These are phyloP conservation scores for Castor canadensis DNA, from an alignment of 2,113 vertebrate species.

Conservation along the genomic window DNA sequence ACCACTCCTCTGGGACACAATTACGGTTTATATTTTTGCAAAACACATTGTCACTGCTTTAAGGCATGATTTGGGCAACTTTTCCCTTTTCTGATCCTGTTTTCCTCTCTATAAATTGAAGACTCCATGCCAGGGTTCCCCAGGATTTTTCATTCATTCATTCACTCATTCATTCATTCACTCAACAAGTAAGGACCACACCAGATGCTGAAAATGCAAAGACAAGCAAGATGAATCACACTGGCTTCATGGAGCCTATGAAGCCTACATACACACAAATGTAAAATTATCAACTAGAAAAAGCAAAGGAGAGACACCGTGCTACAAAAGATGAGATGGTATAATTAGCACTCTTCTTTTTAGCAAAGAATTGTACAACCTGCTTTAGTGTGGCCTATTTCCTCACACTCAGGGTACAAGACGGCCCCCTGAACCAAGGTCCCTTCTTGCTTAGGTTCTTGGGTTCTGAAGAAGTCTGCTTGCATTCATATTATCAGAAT, in stretches of 20 bases:
- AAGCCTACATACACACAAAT: neutral
- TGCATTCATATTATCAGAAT: neutral
- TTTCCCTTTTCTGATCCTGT: neutral
- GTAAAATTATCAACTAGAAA: neutral
- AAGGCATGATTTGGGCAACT: neutral
- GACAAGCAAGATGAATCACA: neutral
- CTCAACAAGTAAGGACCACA: neutral
- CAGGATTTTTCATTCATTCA: neutral
- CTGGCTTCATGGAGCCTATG: neutral
- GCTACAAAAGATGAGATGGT: neutral
- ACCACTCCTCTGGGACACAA: neutral
- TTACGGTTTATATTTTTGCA: neutral
- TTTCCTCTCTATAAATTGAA: neutral
- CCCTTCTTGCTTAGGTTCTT: neutral
- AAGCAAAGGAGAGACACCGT: neutral
- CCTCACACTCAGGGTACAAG: neutral
- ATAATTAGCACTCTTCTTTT: neutral
- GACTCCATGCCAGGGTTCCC: neutral
- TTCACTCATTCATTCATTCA: neutral
- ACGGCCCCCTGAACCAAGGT: neutral
- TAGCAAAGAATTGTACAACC: neutral
- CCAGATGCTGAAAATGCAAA: neutral
- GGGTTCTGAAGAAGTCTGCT: neutral
- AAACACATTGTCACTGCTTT: neutral
- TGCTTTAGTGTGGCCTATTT: neutral